A percentile compares a stretch with the other conserved stretches of the same genome.
phyloP scores from a whole-genome alignment of 1,140 invertebrate species.

The Ganaspis sp. region DNA sequence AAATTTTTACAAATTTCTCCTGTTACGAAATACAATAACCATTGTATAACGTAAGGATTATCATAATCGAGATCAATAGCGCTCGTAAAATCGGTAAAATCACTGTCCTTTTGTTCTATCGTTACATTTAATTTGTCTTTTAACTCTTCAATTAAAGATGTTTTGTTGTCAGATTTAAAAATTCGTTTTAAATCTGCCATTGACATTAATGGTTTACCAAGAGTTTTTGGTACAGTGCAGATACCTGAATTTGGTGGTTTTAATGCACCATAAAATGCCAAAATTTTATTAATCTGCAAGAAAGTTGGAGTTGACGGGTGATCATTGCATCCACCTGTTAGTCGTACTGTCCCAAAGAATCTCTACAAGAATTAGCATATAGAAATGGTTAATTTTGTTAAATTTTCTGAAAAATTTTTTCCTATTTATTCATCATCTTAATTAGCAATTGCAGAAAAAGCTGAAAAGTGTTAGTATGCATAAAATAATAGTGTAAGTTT shows the following conservation, averaged over 20 bases:
- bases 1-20: conserved; percentile 32
- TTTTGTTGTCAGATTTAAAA: neutral
- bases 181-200: neutral
- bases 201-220: neutral
- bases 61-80: neutral
- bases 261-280: neutral
- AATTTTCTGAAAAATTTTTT: neutral
- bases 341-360: neutral
- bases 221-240: neutral
- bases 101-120: neutral
- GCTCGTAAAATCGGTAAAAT: neutral
- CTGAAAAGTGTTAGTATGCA: too few relatives aligned
- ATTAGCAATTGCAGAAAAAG: too few relatives aligned
- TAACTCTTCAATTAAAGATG: neutral
- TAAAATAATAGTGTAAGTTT: too few relatives aligned
- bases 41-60: neutral
- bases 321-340: neutral
- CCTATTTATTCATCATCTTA: neutral
- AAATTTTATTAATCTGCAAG: neutral
- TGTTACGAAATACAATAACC: neutral
- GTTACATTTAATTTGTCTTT: neutral
- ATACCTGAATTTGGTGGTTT: neutral
- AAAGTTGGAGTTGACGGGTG: neutral
- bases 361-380: neutral
- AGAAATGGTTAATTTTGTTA: too few relatives aligned